phyloP scores from a whole-genome alignment of 2,888 invertebrate genomes.

The Tipula helvola region DNA sequence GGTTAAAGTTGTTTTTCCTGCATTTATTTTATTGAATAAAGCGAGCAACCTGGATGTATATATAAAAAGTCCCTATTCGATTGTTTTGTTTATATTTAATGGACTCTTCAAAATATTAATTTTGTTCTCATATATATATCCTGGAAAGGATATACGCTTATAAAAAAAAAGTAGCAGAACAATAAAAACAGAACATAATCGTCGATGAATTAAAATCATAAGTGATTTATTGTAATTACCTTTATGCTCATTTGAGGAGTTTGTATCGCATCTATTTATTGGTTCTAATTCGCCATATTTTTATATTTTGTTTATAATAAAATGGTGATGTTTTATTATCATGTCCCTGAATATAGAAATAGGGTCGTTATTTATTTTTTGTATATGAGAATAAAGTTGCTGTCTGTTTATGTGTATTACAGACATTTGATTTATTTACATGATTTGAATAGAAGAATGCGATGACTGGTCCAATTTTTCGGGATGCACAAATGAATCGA shows the following conservation, averaged over 20 bases:
- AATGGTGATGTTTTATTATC: not conserved
- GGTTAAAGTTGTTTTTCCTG: not conserved
- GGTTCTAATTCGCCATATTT: constrained; percentile 4
- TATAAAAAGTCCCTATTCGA: not conserved
- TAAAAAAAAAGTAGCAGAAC: not conserved
- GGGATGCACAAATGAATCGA: not conserved
- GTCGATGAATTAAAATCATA: not conserved
- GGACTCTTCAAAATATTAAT: not conserved
- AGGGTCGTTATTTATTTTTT: not conserved
- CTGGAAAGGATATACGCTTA: not conserved
- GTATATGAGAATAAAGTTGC: not conserved
- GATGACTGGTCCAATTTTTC: not conserved
- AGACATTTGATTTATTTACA: not conserved
- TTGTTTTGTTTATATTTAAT: not conserved
- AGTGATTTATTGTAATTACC: not conserved
- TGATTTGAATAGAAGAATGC: not conserved
- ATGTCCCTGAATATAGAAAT: not conserved
- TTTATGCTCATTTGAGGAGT: not conserved
- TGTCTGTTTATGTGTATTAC: not conserved
- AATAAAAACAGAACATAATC: not conserved
- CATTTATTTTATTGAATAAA: not conserved
- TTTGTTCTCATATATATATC: not conserved
- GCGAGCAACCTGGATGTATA: not conserved
- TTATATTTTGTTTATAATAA: not conserved
- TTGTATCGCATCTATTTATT: not conserved